Evolutionary conservation across 2,797 vertebrate species (phyloP).

Genomic region (Scomberomorus guttatus): DNA sequence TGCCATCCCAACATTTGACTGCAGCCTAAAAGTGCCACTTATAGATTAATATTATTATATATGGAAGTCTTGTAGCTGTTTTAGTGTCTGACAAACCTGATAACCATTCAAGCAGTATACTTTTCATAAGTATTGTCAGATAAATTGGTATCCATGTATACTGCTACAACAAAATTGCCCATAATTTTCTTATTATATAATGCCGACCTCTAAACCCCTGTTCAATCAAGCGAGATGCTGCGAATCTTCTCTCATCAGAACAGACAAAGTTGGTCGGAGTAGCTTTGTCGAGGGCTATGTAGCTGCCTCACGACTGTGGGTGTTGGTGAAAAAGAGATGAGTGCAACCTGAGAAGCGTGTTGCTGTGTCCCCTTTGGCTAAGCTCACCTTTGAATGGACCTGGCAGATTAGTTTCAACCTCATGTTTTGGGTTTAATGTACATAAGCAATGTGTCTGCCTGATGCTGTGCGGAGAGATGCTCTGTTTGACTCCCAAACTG

Average conservation of each 20-base stretch:
- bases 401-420: constrained; percentile 29
- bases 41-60: constrained; percentile 10
- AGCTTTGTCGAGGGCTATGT: constrained; percentile 18
- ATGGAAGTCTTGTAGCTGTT: constrained; percentile 9
- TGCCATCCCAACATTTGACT: constrained; percentile 34
- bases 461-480: constrained; percentile 15
- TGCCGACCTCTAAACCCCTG: constrained; percentile 13
- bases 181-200: constrained; percentile 26
- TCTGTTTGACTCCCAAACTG: neutral
- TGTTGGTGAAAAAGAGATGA: constrained; percentile 15
- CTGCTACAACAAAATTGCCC: neutral
- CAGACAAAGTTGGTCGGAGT: neutral
- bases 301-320: constrained; percentile 11
- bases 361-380: constrained; percentile 27
- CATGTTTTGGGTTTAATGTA: constrained; percentile 43
- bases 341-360: constrained; percentile 33
- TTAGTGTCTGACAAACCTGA: neutral
- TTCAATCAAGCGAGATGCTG: constrained; percentile 24
- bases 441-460: constrained; percentile 14
- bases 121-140: constrained; percentile 10
- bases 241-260: constrained; percentile 35
- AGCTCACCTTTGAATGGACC: constrained; percentile 39
- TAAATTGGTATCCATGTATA: constrained; percentile 13
- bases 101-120: neutral
- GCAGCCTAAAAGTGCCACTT: constrained; percentile 24